Conservation (phyloP, 1,140 invertebrate genomes). For the Potamilus streckersoni region DNA sequence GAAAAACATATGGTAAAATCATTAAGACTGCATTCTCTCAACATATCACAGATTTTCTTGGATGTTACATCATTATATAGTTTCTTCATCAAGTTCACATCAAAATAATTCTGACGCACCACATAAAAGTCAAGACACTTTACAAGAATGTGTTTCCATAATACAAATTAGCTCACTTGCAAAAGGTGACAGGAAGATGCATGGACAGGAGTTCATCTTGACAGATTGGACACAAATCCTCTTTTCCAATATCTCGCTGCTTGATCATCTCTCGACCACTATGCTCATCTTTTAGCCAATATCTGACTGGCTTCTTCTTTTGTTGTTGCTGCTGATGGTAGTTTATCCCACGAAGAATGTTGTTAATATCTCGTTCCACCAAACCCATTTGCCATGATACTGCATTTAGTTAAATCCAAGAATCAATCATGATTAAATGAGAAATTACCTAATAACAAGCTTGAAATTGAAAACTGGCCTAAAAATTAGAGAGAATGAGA, state of each 20-base stretch:
- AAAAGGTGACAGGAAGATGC: slow-evolving; percentile 65
- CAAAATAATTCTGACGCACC: too few relatives aligned
- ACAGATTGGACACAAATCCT: slow-evolving; percentile 69
- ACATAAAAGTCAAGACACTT: too few relatives aligned
- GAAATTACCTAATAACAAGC: too few relatives aligned
- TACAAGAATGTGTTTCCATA: too few relatives aligned
- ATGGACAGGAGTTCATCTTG: slow-evolving; percentile 67
- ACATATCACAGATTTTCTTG: too few relatives aligned
- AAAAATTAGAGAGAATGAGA: too few relatives aligned
- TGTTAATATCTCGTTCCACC: slow-evolving; percentile 66
- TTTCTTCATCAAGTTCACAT: too few relatives aligned
- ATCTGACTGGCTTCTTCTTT: slow-evolving; percentile 20
- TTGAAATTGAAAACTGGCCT: too few relatives aligned
- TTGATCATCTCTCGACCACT: slow-evolving; percentile 48
- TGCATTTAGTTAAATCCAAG: slow-evolving; percentile 25
- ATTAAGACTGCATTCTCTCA: too few relatives aligned
- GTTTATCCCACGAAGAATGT: slow-evolving; percentile 54
- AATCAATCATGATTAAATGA: too few relatives aligned
- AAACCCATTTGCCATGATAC: slow-evolving; percentile 67
- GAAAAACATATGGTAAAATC: too few relatives aligned
- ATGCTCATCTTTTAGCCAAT: slow-evolving; percentile 21
- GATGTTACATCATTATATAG: too few relatives aligned
- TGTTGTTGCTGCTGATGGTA: slow-evolving; percentile 34
- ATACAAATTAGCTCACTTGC: slow-evolving; percentile 54
- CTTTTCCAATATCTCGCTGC: slow-evolving; percentile 64